phyloP scores from a whole-genome alignment of 23 tunicate species.

The Halocynthia roretzi region DNA sequence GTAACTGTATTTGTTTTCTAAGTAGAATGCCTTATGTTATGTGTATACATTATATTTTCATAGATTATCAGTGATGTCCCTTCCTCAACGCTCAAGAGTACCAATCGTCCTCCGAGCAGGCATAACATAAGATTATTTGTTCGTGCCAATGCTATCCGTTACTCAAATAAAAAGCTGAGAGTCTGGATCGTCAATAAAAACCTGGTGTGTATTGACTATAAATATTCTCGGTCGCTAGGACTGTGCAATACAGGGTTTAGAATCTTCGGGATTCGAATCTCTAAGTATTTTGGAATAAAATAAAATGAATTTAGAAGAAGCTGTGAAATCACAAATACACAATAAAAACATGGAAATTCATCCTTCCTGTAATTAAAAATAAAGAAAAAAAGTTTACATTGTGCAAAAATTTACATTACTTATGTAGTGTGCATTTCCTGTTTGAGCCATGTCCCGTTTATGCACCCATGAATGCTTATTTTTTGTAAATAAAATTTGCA shows the following conservation, averaged over 20 bases:
- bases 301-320: background rate
- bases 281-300: too few species aligned
- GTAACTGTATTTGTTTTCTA: too few species aligned
- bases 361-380: background rate
- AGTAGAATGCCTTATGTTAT: too few species aligned
- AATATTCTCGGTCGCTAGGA: background rate
- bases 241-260: background rate
- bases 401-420: too few species aligned
- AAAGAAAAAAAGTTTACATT: too few species aligned
- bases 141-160: constrained; percentile 55
- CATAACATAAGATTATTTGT: constrained; percentile 43
- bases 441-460: too few species aligned
- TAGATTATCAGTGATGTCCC: constrained; percentile 73
- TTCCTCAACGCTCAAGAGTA: constrained; percentile 24
- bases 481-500: too few species aligned
- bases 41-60: background rate
- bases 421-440: too few species aligned
- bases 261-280: background rate
- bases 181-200: constrained; percentile 60
- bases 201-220: constrained; percentile 28
- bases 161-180: constrained; percentile 22
- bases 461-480: too few species aligned
- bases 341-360: background rate
- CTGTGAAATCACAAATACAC: background rate
- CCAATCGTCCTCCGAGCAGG: constrained; percentile 33